Evolutionary conservation across 92 coral and sea anemone species (phyloP), one percentile per base, ranked within the genome.

Genomic region (Metridium senile): DNA sequence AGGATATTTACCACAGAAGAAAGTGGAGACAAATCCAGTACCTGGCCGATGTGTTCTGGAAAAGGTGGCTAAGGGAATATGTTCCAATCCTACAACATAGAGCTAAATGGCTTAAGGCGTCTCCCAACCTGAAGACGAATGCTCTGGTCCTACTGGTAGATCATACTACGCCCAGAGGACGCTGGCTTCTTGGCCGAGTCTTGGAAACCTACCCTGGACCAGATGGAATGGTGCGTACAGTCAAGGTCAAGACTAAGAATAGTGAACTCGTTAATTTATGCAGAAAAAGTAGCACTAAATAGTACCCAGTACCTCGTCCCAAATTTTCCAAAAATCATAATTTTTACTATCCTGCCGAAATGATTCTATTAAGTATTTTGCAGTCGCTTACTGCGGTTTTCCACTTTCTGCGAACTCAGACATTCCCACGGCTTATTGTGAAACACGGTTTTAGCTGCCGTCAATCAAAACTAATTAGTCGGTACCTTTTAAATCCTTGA

Each of bases 1-100:
- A 27, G 20, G 90, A 86, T 64, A 22, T 6, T 43, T 22, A 22
- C 33, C 62, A 2, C 29, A 65, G 87, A 68, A 25, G 74, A 26
- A 74, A 81, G 62, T 82, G 83, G 84, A n/a, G 68, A 20, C 79
- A 86, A 23, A 59, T 26, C 18, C 82, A 83, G 74, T 33, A 35
- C 69, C 78, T 87, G n/a, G 84, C 93, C 35, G 83, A 89, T 68
- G 62, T 53, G 30, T 87, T 78, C 67, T 90, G 89, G 89, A 51
- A 58, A 51, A 51, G 85, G 29, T 90, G 89, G 89, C 31, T 80
- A 9, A 62, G 62, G 43, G 87, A 87, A 35, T 90, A 90, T 56
- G 27, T 90, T 16, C 87, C 85, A 19, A 30, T 68, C 16, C 77
- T 90, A 26, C 91, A 86, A 74, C 31, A 25, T 27, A 66, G 89